A percentile compares a stretch with the other conserved stretches of the same genome.
Conservation (phyloP, 2,888 invertebrate species). For the Tyria jacobaeae region DNA sequence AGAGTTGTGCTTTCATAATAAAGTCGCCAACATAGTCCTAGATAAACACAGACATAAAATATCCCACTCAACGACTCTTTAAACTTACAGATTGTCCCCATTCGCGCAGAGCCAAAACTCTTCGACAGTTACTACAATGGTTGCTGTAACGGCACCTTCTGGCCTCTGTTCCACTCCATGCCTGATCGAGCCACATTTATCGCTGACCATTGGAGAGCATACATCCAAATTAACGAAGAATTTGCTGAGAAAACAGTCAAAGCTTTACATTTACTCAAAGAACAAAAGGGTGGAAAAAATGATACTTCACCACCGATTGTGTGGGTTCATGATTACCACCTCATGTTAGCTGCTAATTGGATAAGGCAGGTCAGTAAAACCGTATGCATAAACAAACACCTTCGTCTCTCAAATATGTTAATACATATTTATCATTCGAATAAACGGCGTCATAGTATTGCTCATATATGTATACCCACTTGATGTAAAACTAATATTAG, state of each 20-base stretch:
- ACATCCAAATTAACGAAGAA: conserved; percentile 92
- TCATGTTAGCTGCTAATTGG: conserved; percentile 97
- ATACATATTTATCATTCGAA: background rate
- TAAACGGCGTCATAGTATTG: background rate
- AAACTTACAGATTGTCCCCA: conserved; percentile 90
- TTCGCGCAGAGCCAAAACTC: conserved; percentile 90
- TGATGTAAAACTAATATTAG: background rate
- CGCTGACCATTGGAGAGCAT: conserved; percentile 93
- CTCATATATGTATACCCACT: background rate
- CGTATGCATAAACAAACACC: background rate
- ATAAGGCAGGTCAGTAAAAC: conserved; percentile 89
- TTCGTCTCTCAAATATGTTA: background rate
- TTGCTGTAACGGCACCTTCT: conserved; percentile 96
- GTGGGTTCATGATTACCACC: conserved; percentile 98
- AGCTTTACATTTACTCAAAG: conserved; percentile 87
- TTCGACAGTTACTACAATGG: conserved; percentile 97
- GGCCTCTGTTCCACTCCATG: conserved; percentile 97
- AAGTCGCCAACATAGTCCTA: background rate
- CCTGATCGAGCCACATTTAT: conserved; percentile 94
- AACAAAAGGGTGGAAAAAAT: conserved; percentile 79
- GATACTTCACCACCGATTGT: conserved; percentile 89
- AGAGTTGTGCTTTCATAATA: too few relatives aligned
- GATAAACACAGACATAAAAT: background rate
- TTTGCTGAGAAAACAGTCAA: conserved; percentile 93
- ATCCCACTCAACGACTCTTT: background rate